Conservation (phyloP, 1,140 invertebrate genomes). For the Contarinia nasturtii region DNA sequence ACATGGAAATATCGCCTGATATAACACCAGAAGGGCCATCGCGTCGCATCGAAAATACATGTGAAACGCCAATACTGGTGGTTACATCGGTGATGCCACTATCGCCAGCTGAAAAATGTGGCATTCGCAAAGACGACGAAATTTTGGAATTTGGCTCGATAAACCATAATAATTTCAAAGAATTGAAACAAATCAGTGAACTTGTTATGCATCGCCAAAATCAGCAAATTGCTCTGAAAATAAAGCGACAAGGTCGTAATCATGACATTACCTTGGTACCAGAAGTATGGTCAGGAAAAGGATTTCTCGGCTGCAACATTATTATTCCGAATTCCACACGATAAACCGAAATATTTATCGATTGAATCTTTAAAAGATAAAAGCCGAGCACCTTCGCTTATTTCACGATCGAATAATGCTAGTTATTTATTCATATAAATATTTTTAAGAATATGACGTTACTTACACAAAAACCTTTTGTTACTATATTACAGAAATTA, state of each 20-base stretch:
- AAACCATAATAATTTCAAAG: constrained; percentile 49
- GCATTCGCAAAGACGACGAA: constrained; percentile 51
- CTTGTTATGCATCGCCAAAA: constrained; percentile 58
- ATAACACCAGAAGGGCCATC: constrained; percentile 1
- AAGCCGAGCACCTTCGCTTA: no score
- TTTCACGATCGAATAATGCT: no score
- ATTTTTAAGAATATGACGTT: no score
- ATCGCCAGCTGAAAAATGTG: constrained; percentile 65
- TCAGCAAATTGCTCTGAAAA: constrained; percentile 33
- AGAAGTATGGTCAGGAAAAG: constrained; percentile 46
- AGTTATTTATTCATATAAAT: no score
- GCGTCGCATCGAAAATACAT: constrained; percentile 15
- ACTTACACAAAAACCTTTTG: no score
- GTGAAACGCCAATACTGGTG: constrained; percentile 32
- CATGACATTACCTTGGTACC: constrained; percentile 40
- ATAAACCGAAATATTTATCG: neutral
- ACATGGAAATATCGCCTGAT: no score
- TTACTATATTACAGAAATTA: no score
- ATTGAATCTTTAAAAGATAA: no score
- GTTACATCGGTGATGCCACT: constrained; percentile 50
- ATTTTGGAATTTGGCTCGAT: constrained; percentile 72
- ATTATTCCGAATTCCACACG: constrained; percentile 30
- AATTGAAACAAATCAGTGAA: constrained; percentile 41
- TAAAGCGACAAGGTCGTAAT: constrained; percentile 31
- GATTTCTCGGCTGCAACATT: constrained; percentile 59